Evolutionary conservation across 2,113 vertebrate species (phyloP), one percentile per base, ranked within the genome.

Genomic region (Pelodiscus sinensis): DNA sequence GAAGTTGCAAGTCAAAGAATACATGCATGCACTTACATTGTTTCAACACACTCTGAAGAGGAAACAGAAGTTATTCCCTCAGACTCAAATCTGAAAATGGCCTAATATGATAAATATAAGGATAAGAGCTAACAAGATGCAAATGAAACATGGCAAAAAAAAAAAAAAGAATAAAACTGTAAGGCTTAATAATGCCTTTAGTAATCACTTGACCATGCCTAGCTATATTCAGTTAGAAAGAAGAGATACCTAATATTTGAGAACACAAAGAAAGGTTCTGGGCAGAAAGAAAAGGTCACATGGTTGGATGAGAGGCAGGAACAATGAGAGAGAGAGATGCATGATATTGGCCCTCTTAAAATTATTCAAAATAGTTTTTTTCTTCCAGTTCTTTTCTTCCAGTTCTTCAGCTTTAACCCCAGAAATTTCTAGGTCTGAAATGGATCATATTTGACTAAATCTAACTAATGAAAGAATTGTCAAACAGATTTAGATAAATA

Each of bases 1-100:
- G 29, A 89, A 86, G 79, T 2, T 71, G 77, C n/a, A 79, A 73
- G 21, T 73, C 21, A 22, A 73, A 38, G 71, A 44, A 19, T n/a
- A 13, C 31, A 15, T 31, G 14, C 7, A 73, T 22, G 21, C 21
- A 38, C 18, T 19, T 73, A 16, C 38, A 5, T 73, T 24, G 10
- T 38, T 73, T 73, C 91, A 93, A 93, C 91, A 82, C 84, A 87
- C 56, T 71, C 44, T 62, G 60, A 83, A 91, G 62, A 85, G 78
- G 85, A 60, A 80, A 87, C 60, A 87, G 38, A 93, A 87, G 87
- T 82, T 44, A 80, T 22, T 94, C 60, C 65, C 81, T 92, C 58
- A 81, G 84, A 86, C 91, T 87, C 86, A 89, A 35, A 77, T 93
- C 81, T 89, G 65, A 38, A 0, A 55, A 87, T 82, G 55, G 12